Conservation (phyloP, 2,888 invertebrate genomes). For the Watsonalla binaria region DNA sequence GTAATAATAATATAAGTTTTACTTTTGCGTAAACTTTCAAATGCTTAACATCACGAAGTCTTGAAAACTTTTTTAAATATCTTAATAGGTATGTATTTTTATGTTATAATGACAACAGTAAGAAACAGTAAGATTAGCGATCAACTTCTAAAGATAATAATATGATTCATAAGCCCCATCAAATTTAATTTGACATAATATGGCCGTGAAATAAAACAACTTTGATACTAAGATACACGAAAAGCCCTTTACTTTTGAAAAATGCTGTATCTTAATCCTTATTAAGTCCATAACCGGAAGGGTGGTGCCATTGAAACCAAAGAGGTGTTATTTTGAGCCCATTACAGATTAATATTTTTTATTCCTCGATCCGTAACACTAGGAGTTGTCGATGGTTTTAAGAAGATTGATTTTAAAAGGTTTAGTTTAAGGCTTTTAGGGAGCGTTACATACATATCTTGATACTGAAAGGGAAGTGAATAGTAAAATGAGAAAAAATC, state of each 20-base stretch:
- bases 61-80: too few relatives aligned
- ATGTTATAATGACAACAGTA: too few relatives aligned
- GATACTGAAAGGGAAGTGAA: too few relatives aligned
- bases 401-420: conserved; percentile 40
- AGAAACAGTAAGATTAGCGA: too few relatives aligned
- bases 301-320: conserved; percentile 58
- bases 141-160: too few relatives aligned
- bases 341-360: conserved; percentile 56
- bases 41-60: too few relatives aligned
- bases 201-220: conserved; percentile 45
- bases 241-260: conserved; percentile 71
- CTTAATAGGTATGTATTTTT: too few relatives aligned
- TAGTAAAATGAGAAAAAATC: too few relatives aligned
- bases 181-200: conserved; percentile 32
- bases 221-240: conserved; percentile 55
- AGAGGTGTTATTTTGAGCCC: conserved; percentile 69
- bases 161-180: conserved; percentile 7
- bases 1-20: too few relatives aligned
- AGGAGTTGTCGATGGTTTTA: conserved; percentile 47
- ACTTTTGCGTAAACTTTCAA: too few relatives aligned
- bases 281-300: conserved; percentile 65
- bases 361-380: conserved; percentile 58
- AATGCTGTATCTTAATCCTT: conserved; percentile 74
- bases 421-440: conserved; percentile 2
- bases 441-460: conserved; percentile 6